Conservation (phyloP, 2,888 invertebrate species). For the Eucera pruinosa region DNA sequence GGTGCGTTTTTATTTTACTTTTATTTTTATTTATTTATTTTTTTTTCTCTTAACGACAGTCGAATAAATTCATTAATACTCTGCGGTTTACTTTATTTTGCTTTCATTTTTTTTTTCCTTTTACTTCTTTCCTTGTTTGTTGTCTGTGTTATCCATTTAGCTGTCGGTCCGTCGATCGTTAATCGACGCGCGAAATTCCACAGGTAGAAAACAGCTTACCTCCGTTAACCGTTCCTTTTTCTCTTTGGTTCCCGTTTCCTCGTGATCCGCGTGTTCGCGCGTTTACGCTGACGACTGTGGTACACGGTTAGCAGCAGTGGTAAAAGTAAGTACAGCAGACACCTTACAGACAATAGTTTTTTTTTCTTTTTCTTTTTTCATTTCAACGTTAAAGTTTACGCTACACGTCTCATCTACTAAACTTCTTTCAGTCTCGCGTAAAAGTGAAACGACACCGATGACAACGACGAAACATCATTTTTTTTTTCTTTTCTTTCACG, state of each 20-base stretch:
- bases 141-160: constrained; percentile 40
- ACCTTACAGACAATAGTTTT: constrained; percentile 65
- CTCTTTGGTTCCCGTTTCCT: background rate
- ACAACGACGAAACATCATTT: constrained; percentile 64
- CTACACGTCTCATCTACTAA: constrained; percentile 64
- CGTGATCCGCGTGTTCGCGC: constrained; percentile 17
- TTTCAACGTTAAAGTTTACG: constrained; percentile 51
- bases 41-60: constrained; percentile 47
- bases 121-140: constrained; percentile 7
- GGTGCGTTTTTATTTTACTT: constrained; percentile 36
- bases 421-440: constrained; percentile 63
- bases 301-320: constrained; percentile 58
- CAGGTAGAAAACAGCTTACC: constrained; percentile 22
- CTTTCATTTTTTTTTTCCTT: background rate
- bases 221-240: background rate
- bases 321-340: constrained; percentile 68
- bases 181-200: constrained; percentile 59
- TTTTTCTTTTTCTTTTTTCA: constrained; percentile 31
- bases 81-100: constrained; percentile 13
- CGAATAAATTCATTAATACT: constrained; percentile 44
- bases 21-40: too few relatives aligned
- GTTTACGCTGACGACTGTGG: constrained; percentile 41
- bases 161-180: constrained; percentile 73
- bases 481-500: constrained; percentile 29
- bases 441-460: constrained; percentile 68